A percentile compares a stretch with the other conserved stretches of the same genome.
Evolutionary conservation across 37 sponge, comb jelly and placozoan genomes (phyloP).

Genomic region (Aphrocallistes beatrix): DNA sequence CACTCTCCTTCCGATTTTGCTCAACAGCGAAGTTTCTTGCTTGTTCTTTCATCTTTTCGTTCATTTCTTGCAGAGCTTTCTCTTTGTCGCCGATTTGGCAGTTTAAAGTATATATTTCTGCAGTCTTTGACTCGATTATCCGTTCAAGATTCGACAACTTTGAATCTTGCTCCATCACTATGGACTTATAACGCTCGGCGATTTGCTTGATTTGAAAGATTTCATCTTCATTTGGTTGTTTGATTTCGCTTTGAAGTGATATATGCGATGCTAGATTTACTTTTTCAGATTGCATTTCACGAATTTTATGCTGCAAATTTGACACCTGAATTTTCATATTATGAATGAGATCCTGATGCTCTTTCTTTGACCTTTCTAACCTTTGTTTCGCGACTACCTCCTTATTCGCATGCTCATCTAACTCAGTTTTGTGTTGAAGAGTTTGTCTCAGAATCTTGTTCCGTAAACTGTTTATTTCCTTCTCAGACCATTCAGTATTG

Average conservation of each 20-base stretch:
- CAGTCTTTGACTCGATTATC: background rate
- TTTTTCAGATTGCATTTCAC: constrained; percentile 13
- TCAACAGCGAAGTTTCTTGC: background rate
- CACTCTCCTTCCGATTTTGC: background rate
- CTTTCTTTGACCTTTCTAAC: background rate
- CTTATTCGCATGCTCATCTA: background rate
- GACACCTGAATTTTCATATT: background rate
- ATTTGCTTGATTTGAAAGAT: background rate
- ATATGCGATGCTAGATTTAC: background rate
- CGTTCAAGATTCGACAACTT: background rate
- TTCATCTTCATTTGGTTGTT: background rate
- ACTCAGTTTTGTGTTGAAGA: background rate
- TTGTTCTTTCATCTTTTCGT: background rate
- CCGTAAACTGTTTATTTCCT: background rate
- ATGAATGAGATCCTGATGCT: background rate
- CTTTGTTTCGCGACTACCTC: background rate
- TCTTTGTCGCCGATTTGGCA: background rate
- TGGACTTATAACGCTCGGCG: background rate
- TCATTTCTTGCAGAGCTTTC: background rate
- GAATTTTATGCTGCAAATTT: background rate
- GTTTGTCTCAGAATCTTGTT: background rate
- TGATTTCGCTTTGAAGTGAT: background rate
- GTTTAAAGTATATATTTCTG: background rate
- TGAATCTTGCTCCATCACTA: background rate
- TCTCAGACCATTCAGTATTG: background rate